Percentiles rank a stretch among this genome's conserved stretches.
phyloP scores from a whole-genome alignment of 2,113 vertebrate species.

The Tragelaphus buxtoni region DNA sequence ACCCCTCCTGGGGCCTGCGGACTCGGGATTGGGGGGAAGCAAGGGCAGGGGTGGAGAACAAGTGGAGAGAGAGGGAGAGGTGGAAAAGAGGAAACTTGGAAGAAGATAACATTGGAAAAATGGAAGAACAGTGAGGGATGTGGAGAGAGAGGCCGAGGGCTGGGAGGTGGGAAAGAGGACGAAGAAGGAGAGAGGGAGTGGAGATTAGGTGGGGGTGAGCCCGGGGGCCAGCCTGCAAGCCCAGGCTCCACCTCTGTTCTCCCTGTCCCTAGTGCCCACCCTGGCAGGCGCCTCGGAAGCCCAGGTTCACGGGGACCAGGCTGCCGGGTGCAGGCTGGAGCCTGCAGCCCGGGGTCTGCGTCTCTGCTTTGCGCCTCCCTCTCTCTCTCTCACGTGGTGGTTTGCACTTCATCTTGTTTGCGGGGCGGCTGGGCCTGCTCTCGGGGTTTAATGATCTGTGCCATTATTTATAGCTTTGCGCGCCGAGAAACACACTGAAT shows the following conservation, averaged over 20 bases:
- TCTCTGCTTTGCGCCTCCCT: constrained; percentile 27
- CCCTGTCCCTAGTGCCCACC: no score
- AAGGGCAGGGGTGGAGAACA: not conserved
- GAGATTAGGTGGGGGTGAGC: not conserved
- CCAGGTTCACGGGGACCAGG: not conserved
- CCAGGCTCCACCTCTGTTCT: not conserved
- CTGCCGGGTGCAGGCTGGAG: not conserved
- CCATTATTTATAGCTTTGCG: constrained; percentile 79
- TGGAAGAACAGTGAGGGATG: not conserved
- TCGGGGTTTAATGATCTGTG: constrained; percentile 80
- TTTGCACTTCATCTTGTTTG: constrained; percentile 78
- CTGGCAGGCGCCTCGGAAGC: not conserved
- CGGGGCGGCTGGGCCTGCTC: constrained; percentile 72
- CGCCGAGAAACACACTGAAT: constrained; percentile 79
- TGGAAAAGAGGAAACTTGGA: not conserved
- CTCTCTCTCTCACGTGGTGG: constrained; percentile 60
- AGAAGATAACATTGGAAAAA: not conserved
- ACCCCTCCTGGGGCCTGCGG: not conserved
- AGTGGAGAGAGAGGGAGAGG: not conserved
- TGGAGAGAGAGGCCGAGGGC: not conserved
- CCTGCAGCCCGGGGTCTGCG: not conserved
- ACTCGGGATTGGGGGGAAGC: not conserved
- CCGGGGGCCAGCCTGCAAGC: not conserved
- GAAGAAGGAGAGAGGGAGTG: not conserved
- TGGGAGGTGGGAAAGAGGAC: not conserved